A percentile compares a stretch with the other conserved stretches of the same genome.
Evolutionary conservation across 2,888 invertebrate species (phyloP).

Genomic region (Tenodera sinensis): DNA sequence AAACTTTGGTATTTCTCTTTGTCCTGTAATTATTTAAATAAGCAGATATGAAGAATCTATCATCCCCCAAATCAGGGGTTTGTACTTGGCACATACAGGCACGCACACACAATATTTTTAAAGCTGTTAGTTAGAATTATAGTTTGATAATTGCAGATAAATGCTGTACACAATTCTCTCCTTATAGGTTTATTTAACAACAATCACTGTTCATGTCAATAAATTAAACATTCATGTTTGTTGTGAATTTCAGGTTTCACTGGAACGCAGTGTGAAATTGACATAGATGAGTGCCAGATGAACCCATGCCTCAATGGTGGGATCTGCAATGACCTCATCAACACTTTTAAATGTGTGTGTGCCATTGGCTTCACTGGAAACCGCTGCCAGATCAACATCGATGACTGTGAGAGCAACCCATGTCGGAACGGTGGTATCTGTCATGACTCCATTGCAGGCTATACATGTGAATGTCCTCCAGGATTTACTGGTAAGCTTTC

Average conservation of each 20-base stretch:
- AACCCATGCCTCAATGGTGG: slow-evolving; percentile 86
- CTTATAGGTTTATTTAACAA: no score
- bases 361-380: slow-evolving; percentile 82
- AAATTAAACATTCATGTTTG: not conserved
- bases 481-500: slow-evolving; percentile 69
- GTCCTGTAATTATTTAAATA: no score
- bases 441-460: slow-evolving; percentile 83
- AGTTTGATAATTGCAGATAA: no score
- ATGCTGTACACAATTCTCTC: no score
- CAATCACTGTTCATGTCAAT: no score
- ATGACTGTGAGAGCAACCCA: slow-evolving; percentile 83
- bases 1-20: no score
- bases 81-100: no score
- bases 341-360: slow-evolving; percentile 83
- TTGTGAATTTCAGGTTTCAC: slow-evolving; percentile 64
- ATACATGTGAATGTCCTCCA: slow-evolving; percentile 86
- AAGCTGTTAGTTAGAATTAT: no score
- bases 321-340: slow-evolving; percentile 81
- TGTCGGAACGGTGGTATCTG: slow-evolving; percentile 88
- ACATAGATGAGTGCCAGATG: slow-evolving; percentile 85
- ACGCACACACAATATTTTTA: no score
- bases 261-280: slow-evolving; percentile 85
- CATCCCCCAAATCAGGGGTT: no score
- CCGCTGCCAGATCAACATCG: slow-evolving; percentile 85
- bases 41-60: no score